Percentiles rank a stretch among this genome's conserved stretches.
Evolutionary conservation across 2,113 vertebrate species (phyloP).

Genomic region (Plestiodon gilberti): DNA sequence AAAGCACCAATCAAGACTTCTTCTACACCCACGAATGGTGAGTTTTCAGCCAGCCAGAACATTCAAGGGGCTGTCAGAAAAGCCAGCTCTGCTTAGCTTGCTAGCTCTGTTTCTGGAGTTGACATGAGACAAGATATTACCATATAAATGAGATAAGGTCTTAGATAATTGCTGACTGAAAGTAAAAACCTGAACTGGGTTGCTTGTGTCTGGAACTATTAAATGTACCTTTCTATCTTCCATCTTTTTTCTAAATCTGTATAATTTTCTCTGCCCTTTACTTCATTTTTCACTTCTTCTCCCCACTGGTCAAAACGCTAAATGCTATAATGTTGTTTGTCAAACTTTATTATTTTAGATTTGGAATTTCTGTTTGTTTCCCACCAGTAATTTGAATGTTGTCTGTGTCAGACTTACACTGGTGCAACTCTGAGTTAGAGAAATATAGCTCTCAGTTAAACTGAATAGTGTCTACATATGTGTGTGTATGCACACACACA

Average conservation of each 20-base stretch:
- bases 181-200: slow-evolving; percentile 69
- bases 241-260: neutral
- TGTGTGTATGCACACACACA: no score
- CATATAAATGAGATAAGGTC: slow-evolving; percentile 82
- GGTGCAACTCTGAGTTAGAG: neutral
- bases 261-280: neutral
- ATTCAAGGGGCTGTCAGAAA: slow-evolving; percentile 19
- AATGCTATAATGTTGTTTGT: slow-evolving; percentile 9
- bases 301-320: neutral
- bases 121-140: slow-evolving; percentile 72
- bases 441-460: neutral
- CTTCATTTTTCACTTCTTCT: neutral
- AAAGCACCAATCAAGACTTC: slow-evolving; percentile 40
- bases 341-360: neutral
- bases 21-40: slow-evolving; percentile 38
- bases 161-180: slow-evolving; percentile 73
- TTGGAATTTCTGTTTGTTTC: neutral
- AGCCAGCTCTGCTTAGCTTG: slow-evolving; percentile 54
- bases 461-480: neutral
- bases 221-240: slow-evolving; percentile 22
- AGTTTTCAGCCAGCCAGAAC: slow-evolving; percentile 25
- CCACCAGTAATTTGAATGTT: slow-evolving; percentile 32
- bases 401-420: neutral
- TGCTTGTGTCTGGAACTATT: slow-evolving; percentile 48
- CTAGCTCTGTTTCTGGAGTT: slow-evolving; percentile 54